These are phyloP conservation scores for Apaloderma vittatum DNA, from an alignment of 2,113 vertebrate species.

Conservation along the genomic window DNA sequence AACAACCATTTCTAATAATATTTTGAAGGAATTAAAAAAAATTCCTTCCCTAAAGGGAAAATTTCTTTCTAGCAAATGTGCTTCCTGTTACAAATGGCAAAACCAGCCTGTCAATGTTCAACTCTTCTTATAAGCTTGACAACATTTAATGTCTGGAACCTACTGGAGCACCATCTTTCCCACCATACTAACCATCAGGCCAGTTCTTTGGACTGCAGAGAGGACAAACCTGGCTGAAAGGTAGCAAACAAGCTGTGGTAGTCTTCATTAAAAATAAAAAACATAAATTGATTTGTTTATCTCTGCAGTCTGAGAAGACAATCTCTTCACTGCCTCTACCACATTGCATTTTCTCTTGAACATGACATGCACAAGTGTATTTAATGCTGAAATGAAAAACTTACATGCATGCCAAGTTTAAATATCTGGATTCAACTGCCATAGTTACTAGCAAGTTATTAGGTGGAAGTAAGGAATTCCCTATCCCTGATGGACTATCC, in stretches of 20 bases:
- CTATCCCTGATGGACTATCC: neutral
- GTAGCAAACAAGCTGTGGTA: neutral
- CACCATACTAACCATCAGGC: neutral
- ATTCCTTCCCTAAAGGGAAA: neutral
- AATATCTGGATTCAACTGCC: neutral
- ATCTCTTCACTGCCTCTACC: neutral
- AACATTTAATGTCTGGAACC: neutral
- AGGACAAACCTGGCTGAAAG: neutral
- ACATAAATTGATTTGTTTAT: neutral
- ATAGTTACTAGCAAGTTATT: neutral
- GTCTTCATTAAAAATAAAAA: neutral
- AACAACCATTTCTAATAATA: neutral
- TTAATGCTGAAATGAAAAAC: neutral
- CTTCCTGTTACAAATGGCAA: neutral
- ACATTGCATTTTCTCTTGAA: neutral
- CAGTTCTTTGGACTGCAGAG: neutral
- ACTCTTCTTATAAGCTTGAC: neutral
- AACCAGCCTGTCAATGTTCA: neutral
- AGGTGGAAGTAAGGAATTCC: neutral
- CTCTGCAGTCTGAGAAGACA: fast-evolving
- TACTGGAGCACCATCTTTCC: neutral
- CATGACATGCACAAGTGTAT: neutral
- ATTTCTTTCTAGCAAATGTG: neutral
- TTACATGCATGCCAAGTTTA: neutral
- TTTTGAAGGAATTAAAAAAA: neutral